A percentile compares a stretch with the other conserved stretches of the same genome.
phyloP scores from a whole-genome alignment of 2,888 invertebrate species.

The Hofmannophila pseudospretella region DNA sequence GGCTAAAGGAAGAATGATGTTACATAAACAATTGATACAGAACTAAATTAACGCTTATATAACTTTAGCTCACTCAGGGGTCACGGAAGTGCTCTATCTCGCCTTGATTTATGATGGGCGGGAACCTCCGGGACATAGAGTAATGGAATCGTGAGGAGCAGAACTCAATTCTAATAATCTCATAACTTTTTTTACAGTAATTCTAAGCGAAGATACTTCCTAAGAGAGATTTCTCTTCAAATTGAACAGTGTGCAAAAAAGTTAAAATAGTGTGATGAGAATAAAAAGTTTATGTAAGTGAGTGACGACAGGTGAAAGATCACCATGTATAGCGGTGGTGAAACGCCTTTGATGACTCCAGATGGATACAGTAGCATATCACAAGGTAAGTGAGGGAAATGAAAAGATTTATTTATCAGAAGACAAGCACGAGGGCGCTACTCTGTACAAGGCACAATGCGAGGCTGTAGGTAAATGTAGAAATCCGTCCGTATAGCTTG shows the following conservation, averaged over 20 bases:
- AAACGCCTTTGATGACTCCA: conserved; percentile 66
- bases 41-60: conserved; percentile 1
- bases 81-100: conserved; percentile 20
- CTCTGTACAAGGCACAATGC: too few species aligned
- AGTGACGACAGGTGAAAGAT: not conserved
- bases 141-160: conserved; percentile 27
- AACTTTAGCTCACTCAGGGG: conserved; percentile 16
- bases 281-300: not conserved
- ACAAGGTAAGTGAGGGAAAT: too few species aligned
- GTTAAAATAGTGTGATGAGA: too few species aligned
- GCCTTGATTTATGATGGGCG: conserved; percentile 29
- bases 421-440: too few species aligned
- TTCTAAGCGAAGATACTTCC: too few species aligned
- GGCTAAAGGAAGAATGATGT: not conserved
- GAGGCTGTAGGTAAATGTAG: too few species aligned
- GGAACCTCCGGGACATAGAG: conserved; percentile 13
- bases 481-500: too few species aligned
- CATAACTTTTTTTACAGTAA: too few species aligned
- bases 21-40: not conserved
- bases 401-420: too few species aligned
- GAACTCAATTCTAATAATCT: not conserved
- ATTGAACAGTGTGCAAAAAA: too few species aligned
- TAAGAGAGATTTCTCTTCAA: too few species aligned
- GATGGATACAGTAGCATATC: conserved; percentile 68
- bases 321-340: conserved; percentile 53